Conservation (phyloP, 2,113 vertebrate species). For the Ailurus styani region DNA sequence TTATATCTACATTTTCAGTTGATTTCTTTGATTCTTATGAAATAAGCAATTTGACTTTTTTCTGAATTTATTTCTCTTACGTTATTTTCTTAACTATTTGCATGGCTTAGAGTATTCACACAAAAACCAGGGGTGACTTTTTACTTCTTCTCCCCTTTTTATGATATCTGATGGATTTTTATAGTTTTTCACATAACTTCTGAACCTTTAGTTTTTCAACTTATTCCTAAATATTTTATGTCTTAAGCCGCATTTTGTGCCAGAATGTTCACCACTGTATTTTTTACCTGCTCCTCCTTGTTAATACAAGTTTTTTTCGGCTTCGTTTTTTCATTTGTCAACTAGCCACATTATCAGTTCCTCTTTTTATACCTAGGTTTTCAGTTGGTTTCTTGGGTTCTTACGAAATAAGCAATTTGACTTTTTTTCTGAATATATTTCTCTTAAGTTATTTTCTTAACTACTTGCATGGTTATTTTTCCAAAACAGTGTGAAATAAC, state of each 20-base stretch:
- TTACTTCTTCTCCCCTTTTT: background rate
- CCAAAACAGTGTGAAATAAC: background rate
- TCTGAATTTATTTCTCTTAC: background rate
- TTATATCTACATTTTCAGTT: background rate
- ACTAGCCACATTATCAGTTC: background rate
- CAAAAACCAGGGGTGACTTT: background rate
- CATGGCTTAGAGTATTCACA: background rate
- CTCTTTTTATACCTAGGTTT: no score
- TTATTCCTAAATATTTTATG: background rate
- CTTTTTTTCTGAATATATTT: no score
- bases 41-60: constrained; percentile 18
- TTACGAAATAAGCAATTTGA: no score
- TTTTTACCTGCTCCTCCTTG: background rate
- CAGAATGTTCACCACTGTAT: background rate
- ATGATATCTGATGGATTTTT: background rate
- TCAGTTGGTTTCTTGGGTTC: no score
- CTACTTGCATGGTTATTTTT: no score
- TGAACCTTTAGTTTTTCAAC: background rate
- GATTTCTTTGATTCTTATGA: background rate
- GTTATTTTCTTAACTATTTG: background rate
- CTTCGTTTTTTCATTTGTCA: no score
- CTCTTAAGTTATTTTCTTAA: no score
- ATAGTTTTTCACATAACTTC: background rate
- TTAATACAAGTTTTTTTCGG: background rate
- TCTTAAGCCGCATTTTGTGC: background rate